Conservation (phyloP, 2,888 invertebrate genomes). For the Plagodis pulveraria region DNA sequence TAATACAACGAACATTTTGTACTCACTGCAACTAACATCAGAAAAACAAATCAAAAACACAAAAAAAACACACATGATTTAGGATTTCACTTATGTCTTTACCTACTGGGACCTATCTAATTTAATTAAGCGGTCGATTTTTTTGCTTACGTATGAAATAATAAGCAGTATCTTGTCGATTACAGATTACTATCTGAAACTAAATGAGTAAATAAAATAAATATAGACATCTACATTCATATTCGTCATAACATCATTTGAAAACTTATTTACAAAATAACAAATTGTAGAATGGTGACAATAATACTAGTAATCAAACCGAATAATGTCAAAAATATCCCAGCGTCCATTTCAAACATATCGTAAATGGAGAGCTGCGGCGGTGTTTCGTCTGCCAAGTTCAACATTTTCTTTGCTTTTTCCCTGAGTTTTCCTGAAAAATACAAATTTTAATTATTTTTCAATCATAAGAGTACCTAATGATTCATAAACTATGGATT, state of each 20-base stretch:
- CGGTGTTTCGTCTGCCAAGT: constrained; percentile 59
- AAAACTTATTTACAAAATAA: constrained; percentile 39
- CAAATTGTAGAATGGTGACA: constrained; percentile 52
- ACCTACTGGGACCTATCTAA: constrained; percentile 51
- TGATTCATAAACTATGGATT: background rate
- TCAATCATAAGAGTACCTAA: background rate
- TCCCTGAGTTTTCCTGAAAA: constrained; percentile 62
- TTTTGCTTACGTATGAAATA: constrained; percentile 61
- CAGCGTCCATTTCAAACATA: constrained; percentile 53
- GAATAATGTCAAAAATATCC: constrained; percentile 45
- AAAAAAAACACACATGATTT: constrained; percentile 36
- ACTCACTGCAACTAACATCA: constrained; percentile 26
- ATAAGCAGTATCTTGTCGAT: constrained; percentile 50
- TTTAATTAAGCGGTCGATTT: constrained; percentile 59
- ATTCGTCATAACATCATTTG: too few species aligned
- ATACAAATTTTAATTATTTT: background rate
- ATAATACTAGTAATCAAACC: constrained; percentile 48
- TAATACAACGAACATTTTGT: constrained; percentile 22
- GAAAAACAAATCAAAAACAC: constrained; percentile 29
- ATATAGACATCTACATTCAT: too few species aligned
- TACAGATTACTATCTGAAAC: too few species aligned
- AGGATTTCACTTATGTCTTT: constrained; percentile 43
- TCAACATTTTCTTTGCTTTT: constrained; percentile 64
- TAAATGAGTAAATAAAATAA: too few species aligned
- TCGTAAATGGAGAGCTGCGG: constrained; percentile 54